Conservation (phyloP, 2,113 vertebrate genomes). For the Piprites chloris region DNA sequence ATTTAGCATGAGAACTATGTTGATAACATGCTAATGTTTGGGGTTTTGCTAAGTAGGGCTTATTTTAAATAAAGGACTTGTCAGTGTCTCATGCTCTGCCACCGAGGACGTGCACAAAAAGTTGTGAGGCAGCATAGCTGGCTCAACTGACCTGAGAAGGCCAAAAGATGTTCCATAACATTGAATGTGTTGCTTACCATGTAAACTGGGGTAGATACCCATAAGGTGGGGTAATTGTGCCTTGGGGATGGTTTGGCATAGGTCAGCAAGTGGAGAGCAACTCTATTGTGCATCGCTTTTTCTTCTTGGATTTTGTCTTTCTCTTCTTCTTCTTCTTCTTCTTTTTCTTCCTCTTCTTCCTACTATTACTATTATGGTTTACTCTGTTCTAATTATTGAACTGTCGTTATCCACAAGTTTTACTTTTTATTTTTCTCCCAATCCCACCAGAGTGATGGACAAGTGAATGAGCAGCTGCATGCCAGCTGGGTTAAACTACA, state of each 20-base stretch:
- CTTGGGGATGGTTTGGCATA: accelerated
- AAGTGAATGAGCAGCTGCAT: not conserved
- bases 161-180: not conserved
- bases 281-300: too few species aligned
- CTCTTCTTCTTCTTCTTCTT: not conserved
- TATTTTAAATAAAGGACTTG: not conserved
- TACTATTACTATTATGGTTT: not conserved
- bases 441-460: accelerated
- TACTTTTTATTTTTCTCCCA: not conserved
- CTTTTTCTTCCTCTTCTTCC: too few species aligned
- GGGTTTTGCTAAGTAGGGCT: not conserved
- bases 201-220: not conserved
- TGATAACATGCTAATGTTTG: not conserved
- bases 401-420: too few species aligned
- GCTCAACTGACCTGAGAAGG: not conserved
- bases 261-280: not conserved
- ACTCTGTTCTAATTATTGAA: not conserved
- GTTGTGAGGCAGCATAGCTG: not conserved
- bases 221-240: too few species aligned
- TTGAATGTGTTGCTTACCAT: not conserved
- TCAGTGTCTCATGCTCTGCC: not conserved
- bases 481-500: not conserved
- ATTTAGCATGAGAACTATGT: not conserved
- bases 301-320: not conserved
- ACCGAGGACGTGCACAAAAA: not conserved